Conservation (phyloP, 2,888 invertebrate genomes). For the Eupithecia dodoneata region DNA sequence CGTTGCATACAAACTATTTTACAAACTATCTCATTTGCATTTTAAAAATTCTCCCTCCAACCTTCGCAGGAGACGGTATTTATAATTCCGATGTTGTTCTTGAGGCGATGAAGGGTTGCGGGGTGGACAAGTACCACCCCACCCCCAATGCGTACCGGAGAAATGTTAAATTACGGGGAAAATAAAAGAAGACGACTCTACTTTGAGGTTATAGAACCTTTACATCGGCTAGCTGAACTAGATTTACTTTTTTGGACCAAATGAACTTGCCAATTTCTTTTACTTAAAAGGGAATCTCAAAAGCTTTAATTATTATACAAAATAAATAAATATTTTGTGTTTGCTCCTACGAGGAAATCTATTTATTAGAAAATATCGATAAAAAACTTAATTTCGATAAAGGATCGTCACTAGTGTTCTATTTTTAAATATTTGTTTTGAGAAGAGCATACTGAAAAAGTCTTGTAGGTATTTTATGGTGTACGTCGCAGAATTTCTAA, state of each 20-base stretch:
- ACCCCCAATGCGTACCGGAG: conserved; percentile 48
- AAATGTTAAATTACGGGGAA: conserved; percentile 66
- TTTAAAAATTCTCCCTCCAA: conserved; percentile 38
- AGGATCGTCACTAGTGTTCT: too few species aligned
- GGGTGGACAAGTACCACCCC: conserved; percentile 64
- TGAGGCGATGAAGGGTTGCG: conserved; percentile 67
- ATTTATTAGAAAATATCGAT: too few species aligned
- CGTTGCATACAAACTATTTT: neutral
- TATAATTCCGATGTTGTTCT: conserved; percentile 71
- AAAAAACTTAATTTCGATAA: too few species aligned
- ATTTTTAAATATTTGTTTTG: too few species aligned
- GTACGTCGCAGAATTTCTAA: neutral
- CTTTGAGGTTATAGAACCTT: conserved; percentile 25
- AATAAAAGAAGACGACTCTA: conserved; percentile 56
- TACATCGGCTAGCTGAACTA: conserved; percentile 11
- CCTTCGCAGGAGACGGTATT: conserved; percentile 51
- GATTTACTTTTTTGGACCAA: neutral
- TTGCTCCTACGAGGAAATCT: too few species aligned
- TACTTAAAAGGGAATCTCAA: too few species aligned
- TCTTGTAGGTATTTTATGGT: neutral
- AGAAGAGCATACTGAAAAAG: too few species aligned
- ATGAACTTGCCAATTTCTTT: too few species aligned
- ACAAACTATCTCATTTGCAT: conserved; percentile 43
- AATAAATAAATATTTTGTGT: too few species aligned
- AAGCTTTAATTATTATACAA: too few species aligned